phyloP scores from a whole-genome alignment of 2,888 invertebrate species.

The Orthonychiurus folsomi region DNA sequence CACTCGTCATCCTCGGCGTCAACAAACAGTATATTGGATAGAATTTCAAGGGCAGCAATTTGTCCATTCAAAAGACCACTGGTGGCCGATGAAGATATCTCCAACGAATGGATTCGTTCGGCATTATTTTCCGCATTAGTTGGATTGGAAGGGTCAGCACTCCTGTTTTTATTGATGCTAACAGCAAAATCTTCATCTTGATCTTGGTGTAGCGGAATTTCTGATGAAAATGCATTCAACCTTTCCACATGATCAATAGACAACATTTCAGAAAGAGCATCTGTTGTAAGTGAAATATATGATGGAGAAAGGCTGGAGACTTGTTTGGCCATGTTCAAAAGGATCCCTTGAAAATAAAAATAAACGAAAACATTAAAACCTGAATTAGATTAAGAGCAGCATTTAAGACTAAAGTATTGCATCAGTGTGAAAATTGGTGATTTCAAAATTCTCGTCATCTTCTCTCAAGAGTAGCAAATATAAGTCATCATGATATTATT shows the following conservation, averaged over 20 bases:
- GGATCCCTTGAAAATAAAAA: slow-evolving; percentile 41
- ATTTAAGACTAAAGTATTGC: too few relatives aligned
- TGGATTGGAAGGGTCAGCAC: neutral
- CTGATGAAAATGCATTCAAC: slow-evolving; percentile 28
- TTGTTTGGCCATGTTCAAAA: slow-evolving; percentile 39
- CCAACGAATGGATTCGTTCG: slow-evolving; percentile 13
- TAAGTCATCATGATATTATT: slow-evolving; percentile 21
- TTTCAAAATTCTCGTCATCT: slow-evolving; percentile 17
- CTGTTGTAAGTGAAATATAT: slow-evolving; percentile 46
- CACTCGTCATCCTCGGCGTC: slow-evolving; percentile 51
- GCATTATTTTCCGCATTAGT: slow-evolving; percentile 6
- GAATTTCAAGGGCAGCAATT: slow-evolving; percentile 59
- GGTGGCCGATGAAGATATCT: neutral
- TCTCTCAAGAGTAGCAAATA: slow-evolving; percentile 23
- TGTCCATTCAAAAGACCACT: slow-evolving; percentile 56
- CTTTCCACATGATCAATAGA: slow-evolving; percentile 48
- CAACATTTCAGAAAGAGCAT: slow-evolving; percentile 50
- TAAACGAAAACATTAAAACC: too few relatives aligned
- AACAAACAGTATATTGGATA: slow-evolving; percentile 60
- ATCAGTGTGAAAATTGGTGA: slow-evolving; percentile 4
- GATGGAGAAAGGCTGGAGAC: slow-evolving; percentile 29
- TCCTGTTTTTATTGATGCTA: too few relatives aligned
- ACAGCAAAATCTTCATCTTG: neutral
- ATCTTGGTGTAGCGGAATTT: slow-evolving; percentile 17
- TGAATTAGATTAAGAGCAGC: too few relatives aligned